Conservation (phyloP, 2,888 invertebrate species). For the Drosophila affinis region DNA sequence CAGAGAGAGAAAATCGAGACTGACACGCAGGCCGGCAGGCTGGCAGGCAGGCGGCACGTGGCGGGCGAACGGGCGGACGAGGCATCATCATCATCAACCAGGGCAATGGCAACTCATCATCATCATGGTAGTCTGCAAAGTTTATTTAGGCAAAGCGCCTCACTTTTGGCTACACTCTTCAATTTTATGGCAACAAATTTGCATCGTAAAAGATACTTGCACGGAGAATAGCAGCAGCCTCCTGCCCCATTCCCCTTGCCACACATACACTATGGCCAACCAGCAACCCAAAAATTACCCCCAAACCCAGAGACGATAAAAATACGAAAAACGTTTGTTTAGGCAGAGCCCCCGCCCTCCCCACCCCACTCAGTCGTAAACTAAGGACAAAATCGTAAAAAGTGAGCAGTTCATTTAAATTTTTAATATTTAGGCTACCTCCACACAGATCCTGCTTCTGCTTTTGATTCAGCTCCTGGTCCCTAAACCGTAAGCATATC, state of each 20-base stretch:
- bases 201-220: conserved; percentile 77
- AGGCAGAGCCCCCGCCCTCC: conserved; percentile 54
- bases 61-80: conserved; percentile 39
- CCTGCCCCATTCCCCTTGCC: conserved; percentile 22
- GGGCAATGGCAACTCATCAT: conserved; percentile 68
- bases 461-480: background rate
- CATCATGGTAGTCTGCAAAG: conserved; percentile 76
- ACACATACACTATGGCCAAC: conserved; percentile 36
- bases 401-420: conserved; percentile 79
- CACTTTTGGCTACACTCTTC: conserved; percentile 71
- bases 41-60: conserved; percentile 60
- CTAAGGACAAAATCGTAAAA: conserved; percentile 79
- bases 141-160: conserved; percentile 72
- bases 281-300: conserved; percentile 16
- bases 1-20: conserved; percentile 17
- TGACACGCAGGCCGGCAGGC: background rate
- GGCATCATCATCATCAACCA: conserved; percentile 48
- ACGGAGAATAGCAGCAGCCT: conserved; percentile 11
- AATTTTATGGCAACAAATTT: conserved; percentile 79
- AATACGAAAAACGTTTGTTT: conserved; percentile 78
- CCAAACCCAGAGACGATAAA: conserved; percentile 58
- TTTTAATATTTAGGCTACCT: conserved; percentile 74
- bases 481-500: conserved; percentile 9
- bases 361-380: conserved; percentile 61
- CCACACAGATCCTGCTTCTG: background rate